Conservation (phyloP, 2,888 invertebrate genomes). For the Camponotus fellah region DNA sequence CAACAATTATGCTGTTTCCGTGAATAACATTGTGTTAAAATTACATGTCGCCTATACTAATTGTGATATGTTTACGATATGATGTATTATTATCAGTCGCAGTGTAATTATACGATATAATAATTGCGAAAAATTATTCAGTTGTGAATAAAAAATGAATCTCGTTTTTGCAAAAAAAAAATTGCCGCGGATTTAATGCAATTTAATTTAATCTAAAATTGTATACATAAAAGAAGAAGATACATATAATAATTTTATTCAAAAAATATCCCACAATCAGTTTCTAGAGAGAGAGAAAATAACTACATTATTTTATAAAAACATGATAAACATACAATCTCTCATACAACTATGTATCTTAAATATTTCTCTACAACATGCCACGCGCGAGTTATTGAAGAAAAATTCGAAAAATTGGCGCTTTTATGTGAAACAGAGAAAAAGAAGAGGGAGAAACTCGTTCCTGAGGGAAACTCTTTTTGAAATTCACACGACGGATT, state of each 20-base stretch:
- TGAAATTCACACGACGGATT: slow-evolving; percentile 50
- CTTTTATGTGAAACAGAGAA: not conserved
- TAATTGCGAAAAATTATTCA: not conserved
- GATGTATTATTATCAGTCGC: not conserved
- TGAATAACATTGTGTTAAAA: not conserved
- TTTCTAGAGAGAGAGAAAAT: not conserved
- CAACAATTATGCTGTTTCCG: not conserved
- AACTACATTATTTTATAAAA: not conserved
- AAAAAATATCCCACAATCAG: not conserved
- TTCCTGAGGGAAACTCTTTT: slow-evolving; percentile 22
- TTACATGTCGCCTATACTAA: not conserved
- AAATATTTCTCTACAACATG: slow-evolving; percentile 14
- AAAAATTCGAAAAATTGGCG: slow-evolving; percentile 12
- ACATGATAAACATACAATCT: not conserved
- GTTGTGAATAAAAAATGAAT: not conserved
- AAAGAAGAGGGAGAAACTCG: not conserved
- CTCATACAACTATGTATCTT: not conserved
- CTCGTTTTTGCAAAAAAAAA: not conserved
- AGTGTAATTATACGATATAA: not conserved
- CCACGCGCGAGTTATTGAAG: not conserved
- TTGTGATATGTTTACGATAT: not conserved
- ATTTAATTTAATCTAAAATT: not conserved
- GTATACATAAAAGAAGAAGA: not conserved
- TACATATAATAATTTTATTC: not conserved
- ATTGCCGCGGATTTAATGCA: not conserved